Evolutionary conservation across 2,797 vertebrate species (phyloP).

Genomic region (Malacoraja senta): DNA sequence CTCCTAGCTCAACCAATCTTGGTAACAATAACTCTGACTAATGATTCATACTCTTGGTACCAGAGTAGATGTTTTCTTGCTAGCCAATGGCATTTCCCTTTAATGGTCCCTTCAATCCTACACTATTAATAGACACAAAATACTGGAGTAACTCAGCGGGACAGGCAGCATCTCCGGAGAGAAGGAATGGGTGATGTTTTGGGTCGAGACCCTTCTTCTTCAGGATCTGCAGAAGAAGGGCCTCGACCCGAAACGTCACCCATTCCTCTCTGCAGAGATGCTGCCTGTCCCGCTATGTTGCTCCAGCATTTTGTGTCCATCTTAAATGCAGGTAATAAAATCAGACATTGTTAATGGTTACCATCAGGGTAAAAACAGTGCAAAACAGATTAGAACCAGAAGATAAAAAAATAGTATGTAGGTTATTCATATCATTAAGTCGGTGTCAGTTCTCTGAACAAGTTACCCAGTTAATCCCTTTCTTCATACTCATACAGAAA

Average conservation of each 20-base stretch:
- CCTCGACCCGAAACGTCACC: too few species aligned
- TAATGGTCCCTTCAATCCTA: background rate
- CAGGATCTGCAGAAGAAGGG: too few species aligned
- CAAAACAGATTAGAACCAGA: background rate
- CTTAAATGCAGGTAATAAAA: background rate
- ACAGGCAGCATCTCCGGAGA: too few species aligned
- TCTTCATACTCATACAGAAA: too few species aligned
- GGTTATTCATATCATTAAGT: too few species aligned
- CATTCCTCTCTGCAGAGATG: too few species aligned
- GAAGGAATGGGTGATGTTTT: too few species aligned
- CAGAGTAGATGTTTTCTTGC: background rate
- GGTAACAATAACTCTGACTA: background rate
- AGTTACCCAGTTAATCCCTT: background rate
- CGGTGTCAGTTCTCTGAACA: too few species aligned
- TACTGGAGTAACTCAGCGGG: too few species aligned
- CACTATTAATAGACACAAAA: background rate
- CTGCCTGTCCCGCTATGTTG: too few species aligned
- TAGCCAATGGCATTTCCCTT: background rate
- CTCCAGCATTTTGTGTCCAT: too few species aligned
- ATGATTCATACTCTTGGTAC: background rate
- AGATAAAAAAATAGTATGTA: background rate
- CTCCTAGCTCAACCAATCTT: background rate
- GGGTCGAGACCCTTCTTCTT: too few species aligned
- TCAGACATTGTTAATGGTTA: background rate
- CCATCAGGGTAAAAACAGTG: background rate